phyloP scores from a whole-genome alignment of 2,113 vertebrate species.

The Cinclus cinclus region DNA sequence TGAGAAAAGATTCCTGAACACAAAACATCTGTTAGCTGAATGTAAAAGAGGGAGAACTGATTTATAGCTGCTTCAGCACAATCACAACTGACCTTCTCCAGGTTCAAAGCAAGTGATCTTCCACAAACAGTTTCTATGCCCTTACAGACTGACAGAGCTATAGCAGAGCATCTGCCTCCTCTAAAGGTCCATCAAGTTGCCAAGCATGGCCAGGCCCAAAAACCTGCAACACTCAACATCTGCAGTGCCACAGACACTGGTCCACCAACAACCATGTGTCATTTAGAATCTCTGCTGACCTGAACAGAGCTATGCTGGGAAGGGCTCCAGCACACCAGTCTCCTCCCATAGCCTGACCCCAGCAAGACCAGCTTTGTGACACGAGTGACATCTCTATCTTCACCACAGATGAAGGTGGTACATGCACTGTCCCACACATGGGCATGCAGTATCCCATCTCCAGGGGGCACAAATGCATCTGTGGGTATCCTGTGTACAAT shows the following conservation, averaged over 20 bases:
- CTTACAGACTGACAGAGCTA: neutral
- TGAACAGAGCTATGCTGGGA: neutral
- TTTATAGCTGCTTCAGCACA: neutral
- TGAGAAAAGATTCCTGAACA: neutral
- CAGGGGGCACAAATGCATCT: neutral
- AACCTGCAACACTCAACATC: neutral
- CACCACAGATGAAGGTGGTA: neutral
- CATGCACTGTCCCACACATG: accelerated
- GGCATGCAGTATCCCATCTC: neutral
- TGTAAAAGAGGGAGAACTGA: neutral
- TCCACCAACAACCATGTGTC: neutral
- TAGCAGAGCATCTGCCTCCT: neutral
- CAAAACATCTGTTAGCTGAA: neutral
- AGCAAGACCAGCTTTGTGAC: neutral
- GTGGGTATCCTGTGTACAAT: neutral
- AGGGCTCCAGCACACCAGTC: neutral
- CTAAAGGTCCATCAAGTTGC: neutral
- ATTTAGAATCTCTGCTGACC: neutral
- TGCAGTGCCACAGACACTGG: accelerated
- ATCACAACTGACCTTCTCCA: neutral
- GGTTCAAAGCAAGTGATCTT: neutral
- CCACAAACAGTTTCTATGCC: neutral
- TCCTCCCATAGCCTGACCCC: neutral
- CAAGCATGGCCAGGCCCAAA: neutral
- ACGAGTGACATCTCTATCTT: neutral